Percentiles rank a stretch among this genome's conserved stretches.
phyloP scores from a whole-genome alignment of 1,140 invertebrate species.

The Atta colombica region DNA sequence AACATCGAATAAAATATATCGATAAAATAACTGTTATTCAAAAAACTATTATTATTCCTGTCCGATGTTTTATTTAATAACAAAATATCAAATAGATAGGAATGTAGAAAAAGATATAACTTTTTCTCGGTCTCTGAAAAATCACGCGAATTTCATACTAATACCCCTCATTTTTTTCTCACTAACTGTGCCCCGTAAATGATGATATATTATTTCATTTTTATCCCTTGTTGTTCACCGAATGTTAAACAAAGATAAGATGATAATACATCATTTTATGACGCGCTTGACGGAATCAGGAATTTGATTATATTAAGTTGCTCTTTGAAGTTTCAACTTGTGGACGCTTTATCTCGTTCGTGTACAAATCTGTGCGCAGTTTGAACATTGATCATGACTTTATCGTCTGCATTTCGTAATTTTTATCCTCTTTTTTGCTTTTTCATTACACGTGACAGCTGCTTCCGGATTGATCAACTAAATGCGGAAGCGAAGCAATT shows the following conservation, averaged over 20 bases:
- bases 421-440: neutral
- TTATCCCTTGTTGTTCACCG: too few relatives aligned
- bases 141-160: neutral
- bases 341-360: neutral
- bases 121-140: neutral
- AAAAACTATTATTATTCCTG: too few relatives aligned
- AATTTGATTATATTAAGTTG: neutral
- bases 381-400: neutral
- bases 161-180: neutral
- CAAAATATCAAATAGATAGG: neutral
- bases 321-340: neutral
- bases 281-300: too few relatives aligned
- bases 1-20: too few relatives aligned
- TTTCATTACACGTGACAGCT: neutral
- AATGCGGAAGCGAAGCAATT: neutral
- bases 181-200: too few relatives aligned
- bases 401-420: neutral
- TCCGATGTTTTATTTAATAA: too few relatives aligned
- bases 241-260: too few relatives aligned
- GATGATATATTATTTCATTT: too few relatives aligned
- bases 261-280: too few relatives aligned
- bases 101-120: neutral
- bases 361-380: neutral
- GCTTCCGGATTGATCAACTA: neutral
- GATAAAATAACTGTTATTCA: too few relatives aligned